phyloP scores from a whole-genome alignment of 2,888 invertebrate species.

The Trachelus iudaicus region DNA sequence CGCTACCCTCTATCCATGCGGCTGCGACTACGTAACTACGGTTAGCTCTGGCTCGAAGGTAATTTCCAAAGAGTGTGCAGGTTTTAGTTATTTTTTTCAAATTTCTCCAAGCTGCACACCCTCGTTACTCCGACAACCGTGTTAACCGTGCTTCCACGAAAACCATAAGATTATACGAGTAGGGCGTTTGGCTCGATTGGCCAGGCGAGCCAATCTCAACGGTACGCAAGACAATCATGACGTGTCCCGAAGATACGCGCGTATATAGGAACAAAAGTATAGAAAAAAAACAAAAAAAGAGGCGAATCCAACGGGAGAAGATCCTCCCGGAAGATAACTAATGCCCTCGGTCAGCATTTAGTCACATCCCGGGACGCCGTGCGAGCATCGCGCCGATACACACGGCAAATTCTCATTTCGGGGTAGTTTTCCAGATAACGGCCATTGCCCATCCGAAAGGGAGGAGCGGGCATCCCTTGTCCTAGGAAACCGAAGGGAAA shows the following conservation, averaged over 20 bases:
- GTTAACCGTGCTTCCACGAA: too few species aligned
- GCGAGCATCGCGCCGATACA: constrained; percentile 34
- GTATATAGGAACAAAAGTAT: constrained; percentile 8
- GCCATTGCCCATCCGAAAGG: constrained; percentile 42
- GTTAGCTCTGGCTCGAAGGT: too few species aligned
- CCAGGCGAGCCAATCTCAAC: too few species aligned
- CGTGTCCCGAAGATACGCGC: too few species aligned
- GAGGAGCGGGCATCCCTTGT: constrained; percentile 19
- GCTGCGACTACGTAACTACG: constrained; percentile 39
- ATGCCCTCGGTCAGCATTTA: constrained; percentile 48
- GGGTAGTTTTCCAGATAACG: constrained; percentile 51
- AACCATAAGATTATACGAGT: too few species aligned
- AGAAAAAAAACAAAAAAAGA: constrained; percentile 4
- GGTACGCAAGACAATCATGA: too few species aligned
- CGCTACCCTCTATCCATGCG: constrained; percentile 25
- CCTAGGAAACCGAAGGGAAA: constrained; percentile 12
- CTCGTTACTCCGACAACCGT: too few species aligned
- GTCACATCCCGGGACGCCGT: constrained; percentile 35
- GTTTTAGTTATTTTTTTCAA: too few species aligned
- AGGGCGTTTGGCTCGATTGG: too few species aligned
- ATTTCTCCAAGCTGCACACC: too few species aligned
- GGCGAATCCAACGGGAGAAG: constrained; percentile 12
- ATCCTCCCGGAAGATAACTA: constrained; percentile 40
- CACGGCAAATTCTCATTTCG: constrained; percentile 48
- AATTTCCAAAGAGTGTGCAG: too few species aligned